Evolutionary conservation across 2,888 invertebrate genomes (phyloP), one percentile per base, ranked within the genome.

Genomic region (Xylota sylvarum): DNA sequence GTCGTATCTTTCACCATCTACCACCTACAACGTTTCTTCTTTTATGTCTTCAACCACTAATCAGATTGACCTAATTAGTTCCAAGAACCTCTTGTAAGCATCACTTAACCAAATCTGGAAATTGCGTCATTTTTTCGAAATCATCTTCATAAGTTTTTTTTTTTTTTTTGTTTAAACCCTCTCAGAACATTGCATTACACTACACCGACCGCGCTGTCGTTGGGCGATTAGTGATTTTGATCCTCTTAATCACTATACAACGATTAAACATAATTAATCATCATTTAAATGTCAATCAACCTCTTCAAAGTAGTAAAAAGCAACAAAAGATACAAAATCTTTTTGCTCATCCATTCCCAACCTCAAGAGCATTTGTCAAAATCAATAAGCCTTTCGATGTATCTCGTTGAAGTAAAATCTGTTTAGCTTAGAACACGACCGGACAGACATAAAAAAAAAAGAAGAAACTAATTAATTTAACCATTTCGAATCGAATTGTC

Each of bases 241-340:
- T 23, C 12, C 35, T 43, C 46, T 46, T 58, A 56, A 67, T 55
- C 69, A 14, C 50, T n/a, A 37, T 17, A 35, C 32, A 30, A 12
- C 23, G 35, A 48, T 52, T 43, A 40, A 43, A 56, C 30, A 30
- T 52, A 69, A 78, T 62, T 62, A 27, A 78, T 78, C 70, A 70
- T 70, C 55, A 70, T 70, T 78, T 78, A 58, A 52, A 70, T 78
- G 78, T 70, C 78, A 62, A 52, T 78, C 78, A 78, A 78, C 78
- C 46, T 78, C 52, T 17, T 12, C 17, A 48, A 27, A 27, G 35
- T 23, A 30, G 43, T 76, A 35, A 67, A 37, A 78, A 17, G n/a
- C 23, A 43, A 30, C 9, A 52, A 52, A 58, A 19, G 50, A 67
- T 48, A 50, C 23, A 14, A 12, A n/a, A 55, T 69, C 55, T 43